phyloP scores from a whole-genome alignment of 2,797 vertebrate species.

The Miichthys miiuy region DNA sequence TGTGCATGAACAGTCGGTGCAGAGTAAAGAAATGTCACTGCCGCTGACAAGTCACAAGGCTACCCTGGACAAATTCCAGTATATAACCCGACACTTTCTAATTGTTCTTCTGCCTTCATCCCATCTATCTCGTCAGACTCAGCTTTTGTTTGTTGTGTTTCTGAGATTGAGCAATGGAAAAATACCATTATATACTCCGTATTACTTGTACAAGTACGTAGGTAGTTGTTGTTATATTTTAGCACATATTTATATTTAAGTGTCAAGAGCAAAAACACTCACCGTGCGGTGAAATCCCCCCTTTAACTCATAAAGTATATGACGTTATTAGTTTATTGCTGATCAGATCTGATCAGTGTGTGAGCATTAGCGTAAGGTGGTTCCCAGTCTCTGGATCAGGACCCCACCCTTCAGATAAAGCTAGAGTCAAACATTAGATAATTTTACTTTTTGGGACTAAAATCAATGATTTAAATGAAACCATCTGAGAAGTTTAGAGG shows the following conservation, averaged over 20 bases:
- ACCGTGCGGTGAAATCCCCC: too few species aligned
- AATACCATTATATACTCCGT: too few species aligned
- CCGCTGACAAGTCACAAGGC: constrained; percentile 6
- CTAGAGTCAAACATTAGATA: background rate
- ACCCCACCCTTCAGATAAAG: too few species aligned
- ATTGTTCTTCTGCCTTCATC: constrained; percentile 1
- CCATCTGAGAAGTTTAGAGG: too few species aligned
- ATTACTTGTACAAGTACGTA: background rate
- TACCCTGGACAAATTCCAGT: constrained; percentile 23
- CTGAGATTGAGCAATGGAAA: too few species aligned
- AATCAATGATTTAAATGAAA: too few species aligned
- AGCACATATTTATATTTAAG: background rate
- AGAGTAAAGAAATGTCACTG: background rate
- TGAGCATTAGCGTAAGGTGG: background rate
- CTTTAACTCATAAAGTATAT: background rate
- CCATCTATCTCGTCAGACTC: background rate
- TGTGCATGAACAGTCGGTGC: constrained; percentile 5
- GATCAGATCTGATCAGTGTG: background rate
- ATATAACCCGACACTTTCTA: constrained; percentile 21
- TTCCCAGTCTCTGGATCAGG: background rate
- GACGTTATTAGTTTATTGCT: background rate
- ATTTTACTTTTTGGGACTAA: background rate
- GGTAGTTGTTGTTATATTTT: background rate
- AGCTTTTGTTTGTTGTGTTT: background rate
- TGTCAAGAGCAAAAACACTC: too few species aligned